A percentile compares a stretch with the other conserved stretches of the same genome.
These are phyloP conservation scores for Pseudomyrmex sp. DNA, from an alignment of 1,140 invertebrate species.

Conservation along the genomic window DNA sequence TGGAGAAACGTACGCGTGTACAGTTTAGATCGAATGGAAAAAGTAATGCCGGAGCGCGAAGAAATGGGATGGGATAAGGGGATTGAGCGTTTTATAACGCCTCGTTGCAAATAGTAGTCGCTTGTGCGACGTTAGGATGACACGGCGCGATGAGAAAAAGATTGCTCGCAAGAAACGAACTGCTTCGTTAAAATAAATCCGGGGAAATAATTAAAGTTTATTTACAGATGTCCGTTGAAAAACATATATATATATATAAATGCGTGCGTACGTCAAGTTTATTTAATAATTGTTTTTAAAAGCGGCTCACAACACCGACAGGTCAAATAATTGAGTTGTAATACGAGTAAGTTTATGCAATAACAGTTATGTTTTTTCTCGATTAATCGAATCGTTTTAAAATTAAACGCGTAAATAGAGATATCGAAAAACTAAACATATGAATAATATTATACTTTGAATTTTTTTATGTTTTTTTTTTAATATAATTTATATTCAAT, in stretches of 20 bases:
- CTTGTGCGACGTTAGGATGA: not conserved
- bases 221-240: not conserved
- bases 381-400: too few relatives aligned
- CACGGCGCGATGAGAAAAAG: conserved; percentile 29
- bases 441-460: too few relatives aligned
- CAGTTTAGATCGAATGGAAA: conserved; percentile 51
- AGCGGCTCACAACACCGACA: too few relatives aligned
- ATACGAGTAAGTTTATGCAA: not conserved
- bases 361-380: not conserved
- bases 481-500: too few relatives aligned
- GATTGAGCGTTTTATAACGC: conserved; percentile 18
- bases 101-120: conserved; percentile 9
- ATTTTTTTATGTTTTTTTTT: too few relatives aligned
- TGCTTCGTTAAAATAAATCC: conserved; percentile 35
- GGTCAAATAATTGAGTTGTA: conserved; percentile 6
- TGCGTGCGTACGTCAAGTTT: not conserved
- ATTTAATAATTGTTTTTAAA: not conserved
- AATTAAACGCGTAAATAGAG: too few relatives aligned
- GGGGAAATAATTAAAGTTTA: conserved; percentile 16
- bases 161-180: conserved; percentile 17
- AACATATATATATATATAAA: not conserved
- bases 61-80: not conserved
- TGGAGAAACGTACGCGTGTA: conserved; percentile 23
- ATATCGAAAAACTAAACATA: too few relatives aligned
- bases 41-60: conserved; percentile 9